These are phyloP conservation scores for Cheirogaleus major DNA, from an alignment of 2,797 vertebrate species.

Conservation along the genomic window DNA sequence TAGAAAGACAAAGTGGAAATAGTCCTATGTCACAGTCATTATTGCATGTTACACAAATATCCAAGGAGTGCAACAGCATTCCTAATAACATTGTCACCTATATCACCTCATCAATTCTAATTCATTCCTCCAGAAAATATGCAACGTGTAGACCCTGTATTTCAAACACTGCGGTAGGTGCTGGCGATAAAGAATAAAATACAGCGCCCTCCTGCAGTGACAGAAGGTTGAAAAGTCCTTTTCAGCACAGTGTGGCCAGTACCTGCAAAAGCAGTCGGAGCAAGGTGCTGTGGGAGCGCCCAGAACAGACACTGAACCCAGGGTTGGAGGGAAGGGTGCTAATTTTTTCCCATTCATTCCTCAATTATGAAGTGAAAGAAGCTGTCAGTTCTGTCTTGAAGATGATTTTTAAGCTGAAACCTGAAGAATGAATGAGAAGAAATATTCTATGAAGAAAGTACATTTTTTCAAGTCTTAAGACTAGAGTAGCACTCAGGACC, in stretches of 20 bases:
- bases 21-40: background rate
- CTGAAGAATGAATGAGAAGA: background rate
- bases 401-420: background rate
- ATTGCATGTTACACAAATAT: background rate
- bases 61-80: background rate
- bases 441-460: background rate
- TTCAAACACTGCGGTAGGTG: background rate
- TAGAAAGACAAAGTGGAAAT: background rate
- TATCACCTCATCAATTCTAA: background rate
- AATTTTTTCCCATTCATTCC: background rate
- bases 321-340: background rate
- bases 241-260: background rate
- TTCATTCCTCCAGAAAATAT: background rate
- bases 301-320: background rate
- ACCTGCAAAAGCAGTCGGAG: too few relatives aligned
- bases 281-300: background rate
- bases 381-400: background rate
- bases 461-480: background rate
- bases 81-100: background rate
- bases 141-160: background rate
- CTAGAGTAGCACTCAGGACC: background rate
- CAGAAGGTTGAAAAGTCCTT: background rate
- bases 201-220: background rate
- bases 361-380: background rate
- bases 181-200: background rate